Evolutionary conservation across 2,888 invertebrate species (phyloP), one percentile per base, ranked within the genome.

Genomic region (Drosophila lacicola): DNA sequence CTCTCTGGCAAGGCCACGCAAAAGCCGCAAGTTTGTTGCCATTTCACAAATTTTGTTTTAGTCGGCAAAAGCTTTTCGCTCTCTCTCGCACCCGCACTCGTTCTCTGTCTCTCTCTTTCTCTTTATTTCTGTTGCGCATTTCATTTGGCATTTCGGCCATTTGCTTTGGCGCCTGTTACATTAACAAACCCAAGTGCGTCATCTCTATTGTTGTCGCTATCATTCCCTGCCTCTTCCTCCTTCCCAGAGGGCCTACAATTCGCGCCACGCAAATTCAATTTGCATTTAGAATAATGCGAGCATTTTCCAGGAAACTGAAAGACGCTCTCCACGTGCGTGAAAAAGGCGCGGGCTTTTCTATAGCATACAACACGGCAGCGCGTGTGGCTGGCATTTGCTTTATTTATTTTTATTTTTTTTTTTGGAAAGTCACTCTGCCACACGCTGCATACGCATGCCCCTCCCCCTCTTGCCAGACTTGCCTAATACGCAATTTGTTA

Each of bases 161-260:
- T 62, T 50, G 47, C 51, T 65, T 50, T 41, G 54, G 63, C 53
- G 63, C 57, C 63, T 51, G 39, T 63, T 74, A 66, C 62, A 68
- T 60, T 64, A 46, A 53, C 72, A 70, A 68, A 64, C 19, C 69
- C 50, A 82, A 74, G 70, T 83, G 77, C 88, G 88, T 85, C 86
- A 88, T 88, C 41, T 49, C 75, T 78, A 74, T 75, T 75, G 75
- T 69, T 69, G 64, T 68, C 68, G 61, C 57, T 72, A 66, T 72
- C 74, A 61, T 10, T 36, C 44, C 29, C 19, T 5, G n/a, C 13
- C 45, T 4, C 21, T 61, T 46, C 17, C 4, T 3, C 19, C 10
- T 13, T 21, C 29, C n/a, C 39, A 45, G 33, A 17, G 55, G 45
- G 55, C 55, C 55, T 6, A 45, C 36, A 21, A 36, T 36, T 45